Percentiles rank a stretch among this genome's conserved stretches.
Conservation (phyloP, 2,797 vertebrate species). For the Heterohyrax brucei region DNA sequence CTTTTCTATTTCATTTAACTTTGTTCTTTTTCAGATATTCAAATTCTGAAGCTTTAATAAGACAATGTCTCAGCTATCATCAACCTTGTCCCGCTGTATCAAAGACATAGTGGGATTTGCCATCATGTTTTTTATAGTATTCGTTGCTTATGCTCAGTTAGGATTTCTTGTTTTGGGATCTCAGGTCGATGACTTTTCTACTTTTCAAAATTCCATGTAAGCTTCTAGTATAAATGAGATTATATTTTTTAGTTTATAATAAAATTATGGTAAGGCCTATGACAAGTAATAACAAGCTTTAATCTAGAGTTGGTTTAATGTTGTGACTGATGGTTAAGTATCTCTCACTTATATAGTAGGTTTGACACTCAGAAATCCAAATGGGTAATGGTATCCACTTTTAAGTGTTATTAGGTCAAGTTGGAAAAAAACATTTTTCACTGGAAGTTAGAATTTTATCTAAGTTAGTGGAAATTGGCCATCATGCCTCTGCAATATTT, state of each 20-base stretch:
- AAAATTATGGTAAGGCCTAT: conserved; percentile 12
- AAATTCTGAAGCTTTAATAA: conserved; percentile 90
- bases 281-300: conserved; percentile 50
- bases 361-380: conserved; percentile 9
- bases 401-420: conserved; percentile 37
- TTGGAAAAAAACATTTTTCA: conserved; percentile 63
- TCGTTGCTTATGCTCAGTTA: conserved; percentile 91
- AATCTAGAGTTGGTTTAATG: conserved; percentile 34
- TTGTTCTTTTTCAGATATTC: conserved; percentile 90
- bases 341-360: conserved; percentile 5
- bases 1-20: conserved; percentile 48
- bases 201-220: conserved; percentile 91
- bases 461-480: neutral
- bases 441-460: conserved; percentile 44
- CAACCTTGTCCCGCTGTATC: conserved; percentile 90
- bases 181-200: conserved; percentile 90
- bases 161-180: conserved; percentile 90
- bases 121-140: conserved; percentile 91
- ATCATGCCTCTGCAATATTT: neutral
- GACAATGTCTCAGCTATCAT: conserved; percentile 90
- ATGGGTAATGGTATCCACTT: conserved; percentile 9
- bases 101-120: conserved; percentile 90
- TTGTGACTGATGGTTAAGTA: conserved; percentile 51
- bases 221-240: conserved; percentile 72
- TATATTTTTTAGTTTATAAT: conserved; percentile 49